Evolutionary conservation across 2,888 invertebrate genomes (phyloP), one percentile per base, ranked within the genome.

Genomic region (Onchidella celtica): DNA sequence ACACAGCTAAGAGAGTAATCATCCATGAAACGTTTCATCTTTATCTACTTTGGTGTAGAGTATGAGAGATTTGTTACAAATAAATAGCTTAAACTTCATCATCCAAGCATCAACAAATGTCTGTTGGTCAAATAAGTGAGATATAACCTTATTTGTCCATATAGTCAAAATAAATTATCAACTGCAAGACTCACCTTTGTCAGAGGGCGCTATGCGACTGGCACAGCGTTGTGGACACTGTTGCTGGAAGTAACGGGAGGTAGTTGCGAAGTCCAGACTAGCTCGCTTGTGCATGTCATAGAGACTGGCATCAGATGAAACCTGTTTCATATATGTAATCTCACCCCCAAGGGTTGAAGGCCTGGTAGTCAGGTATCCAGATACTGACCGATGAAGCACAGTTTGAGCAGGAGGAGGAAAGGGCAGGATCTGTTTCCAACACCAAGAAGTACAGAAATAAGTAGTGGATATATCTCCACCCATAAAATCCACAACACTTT

Each of bases 161-260:
- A n/a, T n/a, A n/a, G n/a, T n/a, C n/a, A n/a, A n/a, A n/a, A n/a
- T n/a, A n/a, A n/a, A n/a, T n/a, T n/a, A n/a, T n/a, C n/a, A n/a
- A n/a, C n/a, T n/a, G n/a, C n/a, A n/a, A n/a, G 61, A 73, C 73
- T 61, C 17, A 74, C 74, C 63, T 38, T 27, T 59, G 0, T 74
- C 74, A 6, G 34, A 17, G 14, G 72, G 21, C 14, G 57, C 21
- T 17, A 57, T 24, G 14, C 21, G 72, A 21, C 24, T 34, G 57
- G 24, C 34, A 24, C 55, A n/a, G 57, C 57, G 29, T 9, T 29
- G 32, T 27, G 72, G 55, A 29, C 57, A 27, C n/a, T 72, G 72
- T 55, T 55, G 65, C n/a, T 38, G 55, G 32, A 38, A 76, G 2
- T 40, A 77, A 57, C 77, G 29, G 1, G 78, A n/a, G 36, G 68